phyloP scores from a whole-genome alignment of 2,888 invertebrate species.

The Tricholauxania praeusta region DNA sequence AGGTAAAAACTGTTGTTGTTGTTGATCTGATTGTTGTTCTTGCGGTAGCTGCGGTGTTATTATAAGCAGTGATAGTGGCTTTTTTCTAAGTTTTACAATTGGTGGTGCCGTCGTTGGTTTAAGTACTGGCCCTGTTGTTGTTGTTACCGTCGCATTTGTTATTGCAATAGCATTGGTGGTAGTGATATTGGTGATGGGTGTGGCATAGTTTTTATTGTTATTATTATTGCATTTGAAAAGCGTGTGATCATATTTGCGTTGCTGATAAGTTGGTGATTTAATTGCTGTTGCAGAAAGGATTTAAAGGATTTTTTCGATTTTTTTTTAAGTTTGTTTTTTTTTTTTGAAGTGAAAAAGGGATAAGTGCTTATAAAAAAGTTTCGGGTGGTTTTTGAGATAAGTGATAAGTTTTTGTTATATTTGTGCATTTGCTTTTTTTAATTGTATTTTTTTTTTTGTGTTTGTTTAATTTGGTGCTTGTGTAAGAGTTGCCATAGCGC shows the following conservation, averaged over 20 bases:
- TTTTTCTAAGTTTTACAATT: conserved; percentile 54
- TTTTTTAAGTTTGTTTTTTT: not conserved
- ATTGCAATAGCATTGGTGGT: conserved; percentile 35
- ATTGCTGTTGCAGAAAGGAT: conserved; percentile 19
- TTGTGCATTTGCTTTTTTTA: conserved; percentile 23
- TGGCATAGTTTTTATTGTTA: conserved; percentile 54
- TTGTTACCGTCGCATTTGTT: conserved; percentile 37
- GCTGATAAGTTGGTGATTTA: conserved; percentile 17
- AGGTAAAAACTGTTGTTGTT: conserved; percentile 35
- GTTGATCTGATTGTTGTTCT: not conserved
- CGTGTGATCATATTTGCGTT: conserved; percentile 35
- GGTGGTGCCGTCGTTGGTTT: conserved; percentile 46
- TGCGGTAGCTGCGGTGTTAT: conserved; percentile 30
- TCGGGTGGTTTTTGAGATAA: too few species aligned
- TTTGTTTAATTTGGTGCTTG: too few species aligned
- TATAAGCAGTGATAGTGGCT: conserved; percentile 57
- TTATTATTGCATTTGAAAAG: conserved; percentile 50
- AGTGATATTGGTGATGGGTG: conserved; percentile 56
- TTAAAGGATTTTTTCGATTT: not conserved
- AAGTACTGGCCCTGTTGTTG: conserved; percentile 9
- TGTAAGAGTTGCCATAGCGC: too few species aligned
- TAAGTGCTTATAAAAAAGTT: conserved; percentile 6
- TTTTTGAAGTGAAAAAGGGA: conserved; percentile 2
- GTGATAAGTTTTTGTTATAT: too few species aligned
- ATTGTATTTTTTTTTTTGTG: too few species aligned